These are phyloP conservation scores for Egretta garzetta DNA, from an alignment of 2,113 vertebrate species.

Conservation along the genomic window DNA sequence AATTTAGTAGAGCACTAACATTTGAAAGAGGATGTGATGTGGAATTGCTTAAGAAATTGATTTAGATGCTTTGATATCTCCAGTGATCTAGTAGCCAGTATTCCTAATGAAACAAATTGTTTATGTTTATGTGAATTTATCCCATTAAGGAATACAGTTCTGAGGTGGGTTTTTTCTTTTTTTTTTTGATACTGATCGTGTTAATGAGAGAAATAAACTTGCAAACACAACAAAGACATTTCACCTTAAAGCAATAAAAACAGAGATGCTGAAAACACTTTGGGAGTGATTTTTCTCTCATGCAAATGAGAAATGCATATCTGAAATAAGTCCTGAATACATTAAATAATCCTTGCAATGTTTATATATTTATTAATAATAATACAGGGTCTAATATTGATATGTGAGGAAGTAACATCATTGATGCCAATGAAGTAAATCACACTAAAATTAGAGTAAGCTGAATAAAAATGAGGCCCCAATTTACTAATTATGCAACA, in stretches of 20 bases:
- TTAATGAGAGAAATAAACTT: background rate
- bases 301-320: background rate
- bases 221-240: background rate
- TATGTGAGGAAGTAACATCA: background rate
- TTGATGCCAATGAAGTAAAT: background rate
- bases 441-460: background rate
- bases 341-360: conserved; percentile 18
- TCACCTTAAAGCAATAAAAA: background rate
- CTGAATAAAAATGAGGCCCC: background rate
- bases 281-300: background rate
- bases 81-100: background rate
- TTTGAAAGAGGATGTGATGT: background rate
- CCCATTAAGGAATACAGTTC: background rate
- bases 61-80: conserved; percentile 18
- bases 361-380: background rate
- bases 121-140: background rate
- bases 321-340: background rate
- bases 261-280: background rate
- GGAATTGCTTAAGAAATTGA: conserved; percentile 28
- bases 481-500: background rate
- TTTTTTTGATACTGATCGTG: background rate
- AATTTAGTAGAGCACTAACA: background rate
- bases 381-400: background rate
- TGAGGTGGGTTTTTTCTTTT: background rate
- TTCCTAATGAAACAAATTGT: background rate